Evolutionary conservation across 2,797 vertebrate genomes (phyloP).

Genomic region (Enteromius trimaculatus): DNA sequence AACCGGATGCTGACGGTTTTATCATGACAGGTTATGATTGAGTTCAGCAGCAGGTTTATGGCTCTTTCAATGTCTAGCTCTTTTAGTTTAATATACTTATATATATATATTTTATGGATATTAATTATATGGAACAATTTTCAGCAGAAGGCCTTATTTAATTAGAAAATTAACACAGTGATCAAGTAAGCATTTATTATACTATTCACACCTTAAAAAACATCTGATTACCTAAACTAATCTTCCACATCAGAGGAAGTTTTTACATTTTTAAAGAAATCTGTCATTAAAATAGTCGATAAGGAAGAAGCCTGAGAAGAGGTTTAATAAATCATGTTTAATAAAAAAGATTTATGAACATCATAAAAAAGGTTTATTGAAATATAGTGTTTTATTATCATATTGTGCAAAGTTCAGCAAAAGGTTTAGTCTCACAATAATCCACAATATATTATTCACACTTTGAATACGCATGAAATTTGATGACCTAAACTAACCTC

Average conservation of each 20-base stretch:
- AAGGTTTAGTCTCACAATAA: not conserved
- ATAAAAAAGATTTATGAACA: too few species aligned
- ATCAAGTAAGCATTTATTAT: too few species aligned
- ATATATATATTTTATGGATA: too few species aligned
- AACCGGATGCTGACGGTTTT: not conserved
- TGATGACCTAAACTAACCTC: not conserved
- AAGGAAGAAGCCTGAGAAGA: too few species aligned
- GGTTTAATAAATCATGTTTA: not conserved
- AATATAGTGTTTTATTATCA: too few species aligned
- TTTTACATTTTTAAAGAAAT: not conserved
- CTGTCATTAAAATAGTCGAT: too few species aligned
- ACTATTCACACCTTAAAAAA: too few species aligned
- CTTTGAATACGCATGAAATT: not conserved
- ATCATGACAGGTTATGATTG: not conserved
- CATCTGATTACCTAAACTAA: not conserved
- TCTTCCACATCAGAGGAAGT: too few species aligned
- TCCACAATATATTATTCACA: not conserved
- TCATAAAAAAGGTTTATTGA: too few species aligned
- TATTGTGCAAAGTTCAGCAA: too few species aligned
- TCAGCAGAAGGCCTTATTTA: not conserved
- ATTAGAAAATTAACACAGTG: too few species aligned
- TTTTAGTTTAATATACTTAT: too few species aligned
- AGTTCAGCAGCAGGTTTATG: not conserved
- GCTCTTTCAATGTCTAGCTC: not conserved
- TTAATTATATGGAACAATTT: not conserved